Evolutionary conservation across 2,113 vertebrate species (phyloP).

Genomic region (Campylomormyrus tamandua): DNA sequence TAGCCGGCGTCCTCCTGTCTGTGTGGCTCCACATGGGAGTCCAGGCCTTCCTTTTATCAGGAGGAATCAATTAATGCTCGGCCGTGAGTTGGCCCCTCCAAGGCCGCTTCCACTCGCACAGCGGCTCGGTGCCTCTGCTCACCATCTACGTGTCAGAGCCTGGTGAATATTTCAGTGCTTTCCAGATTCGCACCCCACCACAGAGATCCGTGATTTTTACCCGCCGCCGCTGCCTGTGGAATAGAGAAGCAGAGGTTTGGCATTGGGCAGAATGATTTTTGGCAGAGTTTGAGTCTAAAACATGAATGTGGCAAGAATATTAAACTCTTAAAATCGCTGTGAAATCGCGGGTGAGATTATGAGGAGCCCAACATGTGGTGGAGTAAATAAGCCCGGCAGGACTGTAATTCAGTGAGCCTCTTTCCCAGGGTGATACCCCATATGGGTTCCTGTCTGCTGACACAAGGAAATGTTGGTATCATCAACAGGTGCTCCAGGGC

Average conservation of each 20-base stretch:
- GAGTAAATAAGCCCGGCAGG: not conserved
- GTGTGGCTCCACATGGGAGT: not conserved
- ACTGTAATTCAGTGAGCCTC: not conserved
- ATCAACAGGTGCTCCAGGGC: constrained; percentile 7
- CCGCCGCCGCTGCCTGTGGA: constrained; percentile 9
- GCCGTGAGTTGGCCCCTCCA: not conserved
- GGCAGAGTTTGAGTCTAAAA: not conserved
- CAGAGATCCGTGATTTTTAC: constrained; percentile 24
- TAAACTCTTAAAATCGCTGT: constrained; percentile 23
- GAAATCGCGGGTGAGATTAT: constrained; percentile 20
- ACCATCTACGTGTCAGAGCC: constrained; percentile 10
- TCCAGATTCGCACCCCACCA: constrained; percentile 32
- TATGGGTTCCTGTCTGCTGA: not conserved
- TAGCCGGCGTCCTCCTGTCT: not conserved
- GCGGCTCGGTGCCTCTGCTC: not conserved
- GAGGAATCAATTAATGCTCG: not conserved
- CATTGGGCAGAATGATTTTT: not conserved
- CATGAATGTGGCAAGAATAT: not conserved
- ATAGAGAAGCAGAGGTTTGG: constrained; percentile 17
- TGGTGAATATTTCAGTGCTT: constrained; percentile 23
- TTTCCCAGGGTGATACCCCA: not conserved
- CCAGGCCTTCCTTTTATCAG: not conserved
- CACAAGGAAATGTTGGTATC: not conserved
- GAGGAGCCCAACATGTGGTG: not conserved
- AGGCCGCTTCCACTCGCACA: not conserved